Conservation (phyloP, 1,140 invertebrate genomes). For the Nymphalis io region DNA sequence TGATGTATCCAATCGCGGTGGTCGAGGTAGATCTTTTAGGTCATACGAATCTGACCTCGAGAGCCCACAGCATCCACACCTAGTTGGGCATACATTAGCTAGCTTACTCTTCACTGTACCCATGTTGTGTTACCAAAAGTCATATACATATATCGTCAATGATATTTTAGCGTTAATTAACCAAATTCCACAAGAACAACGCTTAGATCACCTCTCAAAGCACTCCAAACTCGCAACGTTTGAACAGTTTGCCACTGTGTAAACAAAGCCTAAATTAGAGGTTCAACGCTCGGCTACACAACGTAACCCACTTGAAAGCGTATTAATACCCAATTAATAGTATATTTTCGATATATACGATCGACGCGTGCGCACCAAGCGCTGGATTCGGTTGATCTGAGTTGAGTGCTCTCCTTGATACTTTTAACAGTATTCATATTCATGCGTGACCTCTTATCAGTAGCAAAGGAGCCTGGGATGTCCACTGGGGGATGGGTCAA, state of each 20-base stretch:
- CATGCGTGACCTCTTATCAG: constrained; percentile 69
- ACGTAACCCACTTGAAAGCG: constrained; percentile 40
- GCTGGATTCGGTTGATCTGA: constrained; percentile 55
- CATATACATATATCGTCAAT: constrained; percentile 32
- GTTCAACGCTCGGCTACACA: constrained; percentile 31
- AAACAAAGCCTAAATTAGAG: constrained; percentile 59
- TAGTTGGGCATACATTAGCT: constrained; percentile 43
- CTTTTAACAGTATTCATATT: constrained; percentile 37
- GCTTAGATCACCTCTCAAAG: constrained; percentile 58
- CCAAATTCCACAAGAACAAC: constrained; percentile 39
- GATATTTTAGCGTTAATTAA: constrained; percentile 49
- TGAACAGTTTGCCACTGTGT: constrained; percentile 56
- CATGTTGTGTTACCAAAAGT: constrained; percentile 47
- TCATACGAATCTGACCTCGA: constrained; percentile 57
- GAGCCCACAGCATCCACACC: constrained; percentile 51
- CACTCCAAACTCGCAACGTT: constrained; percentile 44
- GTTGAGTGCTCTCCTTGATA: constrained; percentile 35
- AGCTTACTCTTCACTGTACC: constrained; percentile 64
- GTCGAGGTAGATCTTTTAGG: constrained; percentile 62
- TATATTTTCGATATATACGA: constrained; percentile 32
- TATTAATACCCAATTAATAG: constrained; percentile 45
- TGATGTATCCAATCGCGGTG: constrained; percentile 52
- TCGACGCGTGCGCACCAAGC: constrained; percentile 60
- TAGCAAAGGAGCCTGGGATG: constrained; percentile 35
- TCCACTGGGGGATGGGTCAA: constrained; percentile 28